These are phyloP conservation scores for Adoxophyes honmai DNA, from an alignment of 1,140 invertebrate species.

Conservation along the genomic window DNA sequence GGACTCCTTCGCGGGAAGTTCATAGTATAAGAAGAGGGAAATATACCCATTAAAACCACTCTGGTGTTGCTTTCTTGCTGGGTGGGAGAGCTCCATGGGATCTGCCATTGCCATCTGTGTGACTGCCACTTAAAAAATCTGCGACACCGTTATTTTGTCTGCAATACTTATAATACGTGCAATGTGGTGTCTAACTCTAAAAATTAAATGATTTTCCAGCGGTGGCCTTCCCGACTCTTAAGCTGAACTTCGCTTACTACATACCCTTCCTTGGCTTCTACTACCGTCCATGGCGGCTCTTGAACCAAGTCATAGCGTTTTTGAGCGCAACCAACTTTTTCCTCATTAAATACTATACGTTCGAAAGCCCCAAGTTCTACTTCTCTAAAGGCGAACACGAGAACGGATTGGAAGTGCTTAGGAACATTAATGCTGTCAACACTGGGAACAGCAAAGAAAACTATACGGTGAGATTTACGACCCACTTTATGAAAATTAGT, in stretches of 20 bases:
- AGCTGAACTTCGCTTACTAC: background rate
- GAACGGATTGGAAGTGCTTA: background rate
- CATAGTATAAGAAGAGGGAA: no score
- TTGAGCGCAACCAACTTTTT: background rate
- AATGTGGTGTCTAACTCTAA: no score
- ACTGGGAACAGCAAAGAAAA: background rate
- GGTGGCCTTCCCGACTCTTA: background rate
- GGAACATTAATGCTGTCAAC: background rate
- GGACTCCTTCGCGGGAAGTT: no score
- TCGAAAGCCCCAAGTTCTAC: conserved; percentile 11
- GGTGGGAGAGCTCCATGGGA: no score
- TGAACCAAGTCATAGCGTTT: background rate
- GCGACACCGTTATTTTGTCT: no score
- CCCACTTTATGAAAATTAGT: no score
- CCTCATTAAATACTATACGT: background rate
- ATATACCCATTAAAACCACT: no score
- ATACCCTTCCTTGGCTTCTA: conserved; percentile 1
- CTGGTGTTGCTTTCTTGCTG: no score
- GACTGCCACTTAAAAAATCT: no score
- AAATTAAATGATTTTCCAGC: no score
- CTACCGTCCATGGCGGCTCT: conserved; percentile 1
- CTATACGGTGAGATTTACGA: background rate
- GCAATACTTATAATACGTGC: no score
- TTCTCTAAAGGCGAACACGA: conserved; percentile 5
- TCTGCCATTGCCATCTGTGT: no score